These are phyloP conservation scores for Eidolon helvum DNA, from an alignment of 2,113 vertebrate species.

Conservation along the genomic window DNA sequence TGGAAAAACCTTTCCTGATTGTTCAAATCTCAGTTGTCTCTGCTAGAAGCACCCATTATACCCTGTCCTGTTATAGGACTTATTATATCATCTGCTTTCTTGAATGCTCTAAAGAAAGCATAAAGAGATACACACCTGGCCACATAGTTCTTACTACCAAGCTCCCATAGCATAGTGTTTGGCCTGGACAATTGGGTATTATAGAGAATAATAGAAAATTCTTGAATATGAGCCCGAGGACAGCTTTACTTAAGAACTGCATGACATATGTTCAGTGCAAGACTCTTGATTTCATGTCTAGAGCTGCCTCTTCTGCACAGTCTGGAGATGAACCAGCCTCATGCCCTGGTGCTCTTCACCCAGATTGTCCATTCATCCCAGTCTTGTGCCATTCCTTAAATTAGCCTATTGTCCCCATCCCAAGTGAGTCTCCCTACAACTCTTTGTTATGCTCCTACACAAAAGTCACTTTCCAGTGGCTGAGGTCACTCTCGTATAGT, in stretches of 20 bases:
- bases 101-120: neutral
- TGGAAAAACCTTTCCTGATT: neutral
- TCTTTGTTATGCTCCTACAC: neutral
- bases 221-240: neutral
- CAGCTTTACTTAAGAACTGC: neutral
- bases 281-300: neutral
- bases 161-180: neutral
- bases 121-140: neutral
- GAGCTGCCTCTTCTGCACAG: neutral
- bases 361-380: neutral
- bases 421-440: neutral
- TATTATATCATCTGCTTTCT: neutral
- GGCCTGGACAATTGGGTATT: neutral
- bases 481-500: neutral
- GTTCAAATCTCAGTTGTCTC: neutral
- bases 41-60: neutral
- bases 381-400: neutral
- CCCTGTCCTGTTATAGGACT: neutral
- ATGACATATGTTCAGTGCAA: neutral
- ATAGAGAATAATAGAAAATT: neutral
- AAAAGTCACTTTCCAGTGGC: neutral
- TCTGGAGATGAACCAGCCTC: neutral
- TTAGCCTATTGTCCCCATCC: neutral
- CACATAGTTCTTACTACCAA: neutral
- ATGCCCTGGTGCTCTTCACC: neutral